Base-by-base conservation (phyloP, 2,888 invertebrate genomes). In the Drosophila conformis region DNA sequence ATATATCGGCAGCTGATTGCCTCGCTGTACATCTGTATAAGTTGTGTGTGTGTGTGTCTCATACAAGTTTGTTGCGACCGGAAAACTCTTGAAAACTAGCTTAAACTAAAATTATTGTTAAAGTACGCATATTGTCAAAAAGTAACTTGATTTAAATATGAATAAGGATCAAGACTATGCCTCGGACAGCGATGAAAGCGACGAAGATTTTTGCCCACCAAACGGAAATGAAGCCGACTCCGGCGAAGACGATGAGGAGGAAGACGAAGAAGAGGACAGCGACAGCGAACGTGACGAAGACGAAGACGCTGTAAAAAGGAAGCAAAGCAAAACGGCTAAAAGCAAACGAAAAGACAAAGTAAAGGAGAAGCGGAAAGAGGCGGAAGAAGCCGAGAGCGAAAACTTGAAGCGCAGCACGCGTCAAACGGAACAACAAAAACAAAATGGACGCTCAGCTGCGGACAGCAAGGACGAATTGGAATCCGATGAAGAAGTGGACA, bases 121-220 rank as follows among this genome's bases (percentile, higher is more conserved):
- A 46, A 25, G 21, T 21, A 7, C 48, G 10, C 27, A 27, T 21
- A 40, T 10, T 56, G 27, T 18, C 33, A 21, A 10, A 35, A 49
- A 59, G 11, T 48, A 40, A 21, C 21, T 36, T 38, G 15, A 25
- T 59, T 29, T 15, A 27, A 83, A 69, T 29, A 92, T 91, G 88
- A 93, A 93, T 52, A 91, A 93, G 74, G 92, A 93, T 70, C 93
- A 94, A 76, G 93, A 94, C 49, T 93, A 94, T 76, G 93, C 93
- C 1, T 96, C 96, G 18, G 96, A 95, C 64, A 96, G 96, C 78
- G 97, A 97, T 85, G 94, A 94, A 77, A 97, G 96, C 91, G 97
- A 97, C 91, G 96, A 96, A 79, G 97, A 97, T 90, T 97, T 96
- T 91, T 94, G 95, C 72, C 96, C 96, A 35, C 95, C 95, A 76